A percentile compares a stretch with the other conserved stretches of the same genome.
Conservation (phyloP, 2,113 vertebrate genomes). For the Capreolus pygargus region DNA sequence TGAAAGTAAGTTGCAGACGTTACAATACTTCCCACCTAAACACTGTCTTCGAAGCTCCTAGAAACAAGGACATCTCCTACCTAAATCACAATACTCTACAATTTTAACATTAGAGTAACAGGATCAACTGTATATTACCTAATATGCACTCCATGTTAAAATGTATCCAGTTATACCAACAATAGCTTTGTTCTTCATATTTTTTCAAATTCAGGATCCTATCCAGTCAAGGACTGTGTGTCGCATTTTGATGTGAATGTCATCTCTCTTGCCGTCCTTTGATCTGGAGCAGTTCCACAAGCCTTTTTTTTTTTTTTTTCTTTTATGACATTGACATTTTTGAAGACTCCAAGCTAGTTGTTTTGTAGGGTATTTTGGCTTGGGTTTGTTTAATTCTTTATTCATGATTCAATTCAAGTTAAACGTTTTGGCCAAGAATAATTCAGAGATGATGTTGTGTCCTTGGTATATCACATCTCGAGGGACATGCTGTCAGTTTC, state of each 20-base stretch:
- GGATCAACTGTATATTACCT: neutral
- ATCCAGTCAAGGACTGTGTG: neutral
- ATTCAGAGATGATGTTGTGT: neutral
- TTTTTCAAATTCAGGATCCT: neutral
- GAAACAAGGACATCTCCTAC: neutral
- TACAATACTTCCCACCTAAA: neutral
- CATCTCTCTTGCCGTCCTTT: neutral
- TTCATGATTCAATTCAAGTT: constrained; percentile 33
- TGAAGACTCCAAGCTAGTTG: neutral
- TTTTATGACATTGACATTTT: constrained; percentile 8
- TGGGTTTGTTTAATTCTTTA: neutral
- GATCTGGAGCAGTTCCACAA: neutral
- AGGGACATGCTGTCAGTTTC: neutral
- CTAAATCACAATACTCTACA: neutral
- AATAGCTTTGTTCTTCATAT: neutral
- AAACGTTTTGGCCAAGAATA: neutral
- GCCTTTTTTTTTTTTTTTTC: neutral
- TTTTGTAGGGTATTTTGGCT: neutral
- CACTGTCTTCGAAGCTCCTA: neutral
- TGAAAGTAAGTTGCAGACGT: neutral
- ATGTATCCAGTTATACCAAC: neutral
- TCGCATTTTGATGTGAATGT: neutral
- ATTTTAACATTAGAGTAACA: neutral
- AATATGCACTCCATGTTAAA: neutral
- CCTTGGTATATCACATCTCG: neutral